Conservation (phyloP, 1,140 invertebrate genomes). For the Zaprionus inermis region DNA sequence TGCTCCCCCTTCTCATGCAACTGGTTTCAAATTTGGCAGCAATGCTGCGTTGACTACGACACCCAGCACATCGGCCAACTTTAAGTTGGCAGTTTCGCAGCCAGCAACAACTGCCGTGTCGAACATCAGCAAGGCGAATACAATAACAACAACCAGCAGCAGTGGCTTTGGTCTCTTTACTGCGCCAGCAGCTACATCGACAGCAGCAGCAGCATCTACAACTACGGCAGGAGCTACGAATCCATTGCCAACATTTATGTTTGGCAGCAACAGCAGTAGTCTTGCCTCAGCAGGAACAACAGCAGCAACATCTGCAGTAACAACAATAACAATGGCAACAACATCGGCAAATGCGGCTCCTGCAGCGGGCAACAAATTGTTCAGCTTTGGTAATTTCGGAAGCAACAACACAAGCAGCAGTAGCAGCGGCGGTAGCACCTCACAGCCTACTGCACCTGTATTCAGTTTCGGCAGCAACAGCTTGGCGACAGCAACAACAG, state of each 20-base stretch:
- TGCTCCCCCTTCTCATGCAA: conserved; percentile 1
- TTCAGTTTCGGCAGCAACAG: background rate
- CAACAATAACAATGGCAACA: background rate
- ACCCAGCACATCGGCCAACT: conserved; percentile 5
- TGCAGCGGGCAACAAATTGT: conserved; percentile 11
- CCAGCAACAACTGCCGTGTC: conserved; percentile 7
- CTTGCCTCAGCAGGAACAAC: background rate
- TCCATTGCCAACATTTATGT: conserved; percentile 1
- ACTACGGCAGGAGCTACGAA: background rate
- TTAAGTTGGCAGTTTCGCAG: conserved; percentile 14
- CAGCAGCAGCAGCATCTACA: conserved; percentile 6
- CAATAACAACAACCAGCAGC: conserved; percentile 3
- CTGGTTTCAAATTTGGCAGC: conserved; percentile 18
- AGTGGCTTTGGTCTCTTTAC: conserved; percentile 21
- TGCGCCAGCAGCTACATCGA: background rate
- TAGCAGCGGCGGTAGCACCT: conserved; percentile 3
- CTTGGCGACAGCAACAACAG: conserved; percentile 9
- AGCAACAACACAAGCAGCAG: background rate
- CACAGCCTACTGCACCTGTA: background rate
- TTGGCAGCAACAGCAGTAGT: background rate
- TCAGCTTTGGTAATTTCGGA: conserved; percentile 12
- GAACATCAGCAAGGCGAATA: conserved; percentile 13
- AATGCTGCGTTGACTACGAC: background rate
- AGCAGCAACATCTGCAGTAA: background rate
- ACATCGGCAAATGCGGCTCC: background rate